Evolutionary conservation across 2,797 vertebrate genomes (phyloP), one percentile per base, ranked within the genome.

Genomic region (Cynopterus sphinx): DNA sequence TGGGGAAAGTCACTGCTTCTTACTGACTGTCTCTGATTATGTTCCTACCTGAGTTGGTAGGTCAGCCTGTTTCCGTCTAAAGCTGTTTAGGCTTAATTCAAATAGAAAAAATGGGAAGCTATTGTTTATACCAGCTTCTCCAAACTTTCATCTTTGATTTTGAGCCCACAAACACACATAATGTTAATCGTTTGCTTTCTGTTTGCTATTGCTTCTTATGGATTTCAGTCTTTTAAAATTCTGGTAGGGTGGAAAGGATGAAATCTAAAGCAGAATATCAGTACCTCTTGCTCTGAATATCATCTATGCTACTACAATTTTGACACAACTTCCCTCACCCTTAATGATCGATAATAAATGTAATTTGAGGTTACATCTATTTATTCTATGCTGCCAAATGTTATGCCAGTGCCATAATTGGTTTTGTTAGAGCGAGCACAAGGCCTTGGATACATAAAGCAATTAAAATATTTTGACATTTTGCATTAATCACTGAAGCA

Each of bases 401-500:
- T 86, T 92, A 91, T 90, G 73, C 67, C 41, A 53, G 59, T 53
- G 65, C 70, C 70, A 87, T 94, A 95, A 97, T 74, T 96, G 90
- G 85, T 95, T 97, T 93, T 96, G 49, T 96, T 89, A 94, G 85
- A 87, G 75, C 86, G 74, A 95, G 53, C 63, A 71, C n/a, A 88
- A 95, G 95, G 79, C 70, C 31, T 86, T 85, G 68, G 75, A 63
- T 91, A 89, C 49, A 86, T 88, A 91, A 92, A 91, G 87, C 92
- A 96, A 97, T 97, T 96, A 93, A 96, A 96, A 77, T 85, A 79
- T 90, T 96, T 94, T 81, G 95, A 74, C 65, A 82, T 94, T 96
- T 95, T 95, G 53, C 41, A 92, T 96, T 55, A 95, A 53, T 95
- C 87, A 85, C 61, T 61, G 82, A 93, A 91, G 73, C 90, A 53